These are phyloP conservation scores for Eubasilissa regina DNA, from an alignment of 1,140 invertebrate species.

Conservation along the genomic window DNA sequence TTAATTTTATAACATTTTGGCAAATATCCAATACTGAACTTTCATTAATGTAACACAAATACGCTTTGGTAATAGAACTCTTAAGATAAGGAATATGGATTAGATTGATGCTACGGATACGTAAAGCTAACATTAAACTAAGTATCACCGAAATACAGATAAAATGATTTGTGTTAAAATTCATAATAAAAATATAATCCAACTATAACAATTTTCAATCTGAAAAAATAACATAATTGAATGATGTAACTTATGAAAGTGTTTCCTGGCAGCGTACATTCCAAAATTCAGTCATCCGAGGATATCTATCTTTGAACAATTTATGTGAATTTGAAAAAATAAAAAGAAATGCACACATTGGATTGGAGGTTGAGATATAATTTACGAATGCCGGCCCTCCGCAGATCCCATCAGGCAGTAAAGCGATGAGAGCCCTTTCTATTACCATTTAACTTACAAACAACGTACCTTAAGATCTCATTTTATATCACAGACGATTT, in stretches of 20 bases:
- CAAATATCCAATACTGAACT: constrained; percentile 13
- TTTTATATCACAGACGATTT: constrained; percentile 60
- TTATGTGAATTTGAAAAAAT: too few relatives aligned
- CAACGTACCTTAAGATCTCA: constrained; percentile 59
- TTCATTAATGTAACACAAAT: constrained; percentile 8
- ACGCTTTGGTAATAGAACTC: constrained; percentile 7
- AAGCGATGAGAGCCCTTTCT: constrained; percentile 30
- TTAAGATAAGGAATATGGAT: constrained; percentile 4
- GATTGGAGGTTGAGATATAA: neutral
- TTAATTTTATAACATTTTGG: constrained; percentile 6
- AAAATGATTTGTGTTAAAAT: too few relatives aligned
- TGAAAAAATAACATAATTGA: too few relatives aligned
- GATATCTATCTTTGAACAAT: too few relatives aligned
- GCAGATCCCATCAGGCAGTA: neutral
- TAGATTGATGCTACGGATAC: constrained; percentile 1
- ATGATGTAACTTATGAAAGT: too few relatives aligned
- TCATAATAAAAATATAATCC: too few relatives aligned
- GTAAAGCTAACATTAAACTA: constrained; percentile 1
- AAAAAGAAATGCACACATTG: too few relatives aligned
- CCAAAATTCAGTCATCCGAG: too few relatives aligned
- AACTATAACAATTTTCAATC: too few relatives aligned
- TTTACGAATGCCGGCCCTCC: neutral
- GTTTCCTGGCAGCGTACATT: too few relatives aligned
- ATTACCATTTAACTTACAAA: constrained; percentile 57
- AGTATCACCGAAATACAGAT: neutral